Evolutionary conservation across 2,797 vertebrate genomes (phyloP), one percentile per base, ranked within the genome.

Genomic region (Megalops cyprinoides): DNA sequence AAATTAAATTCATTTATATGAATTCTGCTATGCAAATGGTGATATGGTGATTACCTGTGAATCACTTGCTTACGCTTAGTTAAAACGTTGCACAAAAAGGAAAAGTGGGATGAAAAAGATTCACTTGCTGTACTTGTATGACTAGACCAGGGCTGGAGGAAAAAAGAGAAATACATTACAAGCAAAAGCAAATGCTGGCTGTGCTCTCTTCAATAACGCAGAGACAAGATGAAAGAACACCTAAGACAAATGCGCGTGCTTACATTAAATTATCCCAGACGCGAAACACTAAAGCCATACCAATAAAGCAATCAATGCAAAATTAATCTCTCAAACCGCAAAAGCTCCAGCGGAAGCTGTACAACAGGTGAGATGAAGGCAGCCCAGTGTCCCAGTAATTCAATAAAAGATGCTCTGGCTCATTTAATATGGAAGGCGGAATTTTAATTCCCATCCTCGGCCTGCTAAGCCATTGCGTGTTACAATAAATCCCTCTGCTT

Each of bases 271-370:
- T 75, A 82, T 62, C 67, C 69, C 69, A 28, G 53, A 78, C 65
- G 53, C 65, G 46, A 48, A 46, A 58, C 81, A 31, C 77, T 73
- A 67, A 82, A 74, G 81, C 76, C 76, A 56, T 44, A 82, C 69
- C 81, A 82, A 79, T 79, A 82, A 82, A 82, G 77, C 81, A 79
- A 82, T 82, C 81, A 79, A 82, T 82, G 81, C 77, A 74, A 82
- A 82, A 82, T 79, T 46, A 82, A 79, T 82, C 76, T 75, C 67
- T 74, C 67, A 65, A 42, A 71, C 76, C 76, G 31, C 65, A 28
- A 51, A 9, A 15, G 56, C 55, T 20, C 81, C 48, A 5, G 67
- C 28, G 44, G 56, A 75, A 75, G 46, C 28, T 49, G n/a, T 58
- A 79, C 81, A 82, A 67, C 81, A 82, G 81, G 81, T 82, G 77